These are phyloP conservation scores for Lethenteron camtschaticum DNA, from an alignment of 2,113 vertebrate genomes.

Conservation along the genomic window DNA sequence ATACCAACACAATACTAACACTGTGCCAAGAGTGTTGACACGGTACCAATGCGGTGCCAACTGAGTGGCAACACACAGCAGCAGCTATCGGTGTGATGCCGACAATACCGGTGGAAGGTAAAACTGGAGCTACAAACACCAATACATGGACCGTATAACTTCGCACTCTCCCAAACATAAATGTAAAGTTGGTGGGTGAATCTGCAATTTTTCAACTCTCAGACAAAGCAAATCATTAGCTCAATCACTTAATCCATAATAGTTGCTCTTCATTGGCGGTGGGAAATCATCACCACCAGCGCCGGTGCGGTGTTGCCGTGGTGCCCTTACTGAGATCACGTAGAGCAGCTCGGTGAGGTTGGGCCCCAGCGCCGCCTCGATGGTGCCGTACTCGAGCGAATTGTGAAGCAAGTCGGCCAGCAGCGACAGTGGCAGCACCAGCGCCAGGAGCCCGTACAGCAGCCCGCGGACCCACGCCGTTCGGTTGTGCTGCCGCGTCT, in stretches of 20 bases:
- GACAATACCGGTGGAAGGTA: slow-evolving; percentile 21
- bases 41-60: slow-evolving; percentile 14
- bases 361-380: slow-evolving; percentile 21
- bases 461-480: slow-evolving; percentile 28
- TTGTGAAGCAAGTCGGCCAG: slow-evolving; percentile 25
- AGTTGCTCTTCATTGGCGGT: background rate
- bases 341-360: slow-evolving; percentile 21
- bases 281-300: background rate
- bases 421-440: slow-evolving; percentile 27
- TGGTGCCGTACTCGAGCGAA: slow-evolving; percentile 19
- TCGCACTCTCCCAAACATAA: no score
- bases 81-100: slow-evolving; percentile 27
- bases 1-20: background rate
- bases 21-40: no score
- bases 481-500: slow-evolving; percentile 20
- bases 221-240: no score
- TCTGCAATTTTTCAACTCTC: no score
- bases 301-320: no score
- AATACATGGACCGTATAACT: no score
- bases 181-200: no score
- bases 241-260: slow-evolving; percentile 15
- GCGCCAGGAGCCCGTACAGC: slow-evolving; percentile 28
- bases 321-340: slow-evolving; percentile 25
- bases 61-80: slow-evolving; percentile 27
- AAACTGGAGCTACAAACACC: slow-evolving; percentile 17